Evolutionary conservation across 2,888 invertebrate species (phyloP).

Genomic region (Monochamus alternatus): DNA sequence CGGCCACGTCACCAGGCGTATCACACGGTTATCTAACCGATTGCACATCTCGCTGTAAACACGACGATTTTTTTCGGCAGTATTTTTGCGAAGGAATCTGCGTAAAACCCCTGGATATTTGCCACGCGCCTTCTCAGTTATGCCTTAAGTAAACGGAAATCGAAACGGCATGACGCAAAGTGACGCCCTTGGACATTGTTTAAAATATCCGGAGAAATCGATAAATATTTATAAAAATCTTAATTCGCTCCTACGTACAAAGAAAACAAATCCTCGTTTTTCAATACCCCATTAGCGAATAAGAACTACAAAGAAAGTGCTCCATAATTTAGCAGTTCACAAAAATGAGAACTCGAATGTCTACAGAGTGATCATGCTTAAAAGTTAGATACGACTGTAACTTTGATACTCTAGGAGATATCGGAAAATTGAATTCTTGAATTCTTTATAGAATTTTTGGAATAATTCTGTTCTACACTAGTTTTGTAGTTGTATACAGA

Average conservation of each 20-base stretch:
- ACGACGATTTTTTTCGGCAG: conserved; percentile 22
- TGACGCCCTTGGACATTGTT: conserved; percentile 19
- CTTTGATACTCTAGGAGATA: too few relatives aligned
- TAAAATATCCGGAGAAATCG: conserved; percentile 10
- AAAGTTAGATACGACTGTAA: too few relatives aligned
- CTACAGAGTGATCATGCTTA: too few relatives aligned
- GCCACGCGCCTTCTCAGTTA: conserved; percentile 16
- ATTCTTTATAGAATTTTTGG: too few relatives aligned
- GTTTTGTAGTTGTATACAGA: too few relatives aligned
- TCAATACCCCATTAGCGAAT: too few relatives aligned
- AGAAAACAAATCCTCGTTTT: too few relatives aligned
- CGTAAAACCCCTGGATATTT: conserved; percentile 9
- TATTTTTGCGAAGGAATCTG: neutral
- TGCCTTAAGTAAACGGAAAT: conserved; percentile 16
- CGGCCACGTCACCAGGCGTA: conserved; percentile 24
- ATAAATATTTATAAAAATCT: conserved; percentile 16
- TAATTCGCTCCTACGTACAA: neutral
- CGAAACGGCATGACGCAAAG: neutral
- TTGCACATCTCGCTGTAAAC: conserved; percentile 19
- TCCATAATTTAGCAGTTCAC: too few relatives aligned
- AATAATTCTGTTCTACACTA: too few relatives aligned
- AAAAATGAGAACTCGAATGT: too few relatives aligned
- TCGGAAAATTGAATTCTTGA: too few relatives aligned
- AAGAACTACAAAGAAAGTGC: too few relatives aligned
- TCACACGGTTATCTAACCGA: conserved; percentile 27